Conservation (phyloP, 2,113 vertebrate species). For the Odontesthes bonariensis region DNA sequence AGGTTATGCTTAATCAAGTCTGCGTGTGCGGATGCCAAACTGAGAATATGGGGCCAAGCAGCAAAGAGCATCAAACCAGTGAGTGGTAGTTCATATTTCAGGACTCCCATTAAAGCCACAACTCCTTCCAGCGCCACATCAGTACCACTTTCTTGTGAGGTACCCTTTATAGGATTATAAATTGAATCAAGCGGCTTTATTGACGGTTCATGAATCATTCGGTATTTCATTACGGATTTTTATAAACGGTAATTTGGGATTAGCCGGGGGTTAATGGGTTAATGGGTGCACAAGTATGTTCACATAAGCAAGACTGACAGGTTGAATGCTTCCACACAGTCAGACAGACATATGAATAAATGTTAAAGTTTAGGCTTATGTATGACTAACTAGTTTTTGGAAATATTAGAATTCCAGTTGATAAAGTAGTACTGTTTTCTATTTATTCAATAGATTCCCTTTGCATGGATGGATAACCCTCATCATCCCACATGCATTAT, state of each 20-base stretch:
- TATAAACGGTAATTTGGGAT: conserved; percentile 1
- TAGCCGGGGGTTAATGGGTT: background rate
- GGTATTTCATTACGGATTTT: conserved; percentile 1
- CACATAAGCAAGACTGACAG: background rate
- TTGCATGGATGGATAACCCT: too few relatives aligned
- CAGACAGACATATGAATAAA: too few relatives aligned
- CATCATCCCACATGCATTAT: too few relatives aligned
- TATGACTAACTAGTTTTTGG: too few relatives aligned
- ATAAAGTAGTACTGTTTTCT: too few relatives aligned
- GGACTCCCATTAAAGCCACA: background rate
- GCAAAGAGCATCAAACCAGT: conserved; percentile 12
- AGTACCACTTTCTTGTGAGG: background rate
- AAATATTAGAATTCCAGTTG: too few relatives aligned
- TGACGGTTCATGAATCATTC: background rate
- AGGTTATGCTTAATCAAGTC: conserved; percentile 66
- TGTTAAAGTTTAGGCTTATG: too few relatives aligned
- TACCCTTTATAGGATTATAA: background rate
- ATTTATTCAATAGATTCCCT: too few relatives aligned
- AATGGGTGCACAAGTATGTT: background rate
- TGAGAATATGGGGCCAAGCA: conserved; percentile 25
- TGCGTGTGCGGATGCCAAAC: conserved; percentile 52
- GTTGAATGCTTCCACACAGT: background rate
- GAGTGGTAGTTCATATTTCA: background rate
- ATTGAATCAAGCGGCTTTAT: background rate
- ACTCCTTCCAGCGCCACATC: background rate